phyloP scores from a whole-genome alignment of 1,140 invertebrate genomes.

The Papilio dardanus region DNA sequence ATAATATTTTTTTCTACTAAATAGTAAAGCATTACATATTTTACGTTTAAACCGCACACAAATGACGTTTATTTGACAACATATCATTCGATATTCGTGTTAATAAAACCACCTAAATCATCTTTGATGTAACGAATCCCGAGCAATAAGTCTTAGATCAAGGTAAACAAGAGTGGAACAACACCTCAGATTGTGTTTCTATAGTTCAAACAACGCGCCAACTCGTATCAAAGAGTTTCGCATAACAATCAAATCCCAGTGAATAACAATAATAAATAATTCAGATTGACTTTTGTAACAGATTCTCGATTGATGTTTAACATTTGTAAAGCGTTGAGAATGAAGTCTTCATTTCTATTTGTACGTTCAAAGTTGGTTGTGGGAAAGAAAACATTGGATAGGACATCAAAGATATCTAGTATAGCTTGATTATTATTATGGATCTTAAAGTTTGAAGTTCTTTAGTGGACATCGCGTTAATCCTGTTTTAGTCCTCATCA shows the following conservation, averaged over 20 bases:
- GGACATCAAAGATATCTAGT: too few relatives aligned
- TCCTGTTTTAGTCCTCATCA: too few relatives aligned
- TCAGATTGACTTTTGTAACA: slow-evolving; percentile 13
- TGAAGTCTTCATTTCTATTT: neutral
- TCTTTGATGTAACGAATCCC: slow-evolving; percentile 33
- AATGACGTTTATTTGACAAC: slow-evolving; percentile 28
- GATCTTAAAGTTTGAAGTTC: too few relatives aligned
- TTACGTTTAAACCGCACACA: neutral
- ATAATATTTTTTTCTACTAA: neutral
- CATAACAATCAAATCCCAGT: slow-evolving; percentile 26
- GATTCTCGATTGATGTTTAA: slow-evolving; percentile 6
- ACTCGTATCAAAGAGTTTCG: slow-evolving; percentile 30
- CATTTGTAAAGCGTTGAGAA: neutral
- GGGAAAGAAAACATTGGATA: too few relatives aligned
- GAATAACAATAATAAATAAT: slow-evolving; percentile 23
- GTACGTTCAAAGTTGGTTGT: neutral
- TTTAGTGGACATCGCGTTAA: too few relatives aligned
- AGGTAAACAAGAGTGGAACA: slow-evolving; percentile 24
- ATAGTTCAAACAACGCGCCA: slow-evolving; percentile 12
- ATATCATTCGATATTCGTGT: slow-evolving; percentile 1
- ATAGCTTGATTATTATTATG: too few relatives aligned
- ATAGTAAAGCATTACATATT: neutral
- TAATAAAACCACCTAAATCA: slow-evolving; percentile 31
- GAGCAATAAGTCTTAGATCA: slow-evolving; percentile 3
- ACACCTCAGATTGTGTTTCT: slow-evolving; percentile 23